Base-by-base conservation (phyloP, 2,113 vertebrate genomes). In the Carassius carassius region DNA sequence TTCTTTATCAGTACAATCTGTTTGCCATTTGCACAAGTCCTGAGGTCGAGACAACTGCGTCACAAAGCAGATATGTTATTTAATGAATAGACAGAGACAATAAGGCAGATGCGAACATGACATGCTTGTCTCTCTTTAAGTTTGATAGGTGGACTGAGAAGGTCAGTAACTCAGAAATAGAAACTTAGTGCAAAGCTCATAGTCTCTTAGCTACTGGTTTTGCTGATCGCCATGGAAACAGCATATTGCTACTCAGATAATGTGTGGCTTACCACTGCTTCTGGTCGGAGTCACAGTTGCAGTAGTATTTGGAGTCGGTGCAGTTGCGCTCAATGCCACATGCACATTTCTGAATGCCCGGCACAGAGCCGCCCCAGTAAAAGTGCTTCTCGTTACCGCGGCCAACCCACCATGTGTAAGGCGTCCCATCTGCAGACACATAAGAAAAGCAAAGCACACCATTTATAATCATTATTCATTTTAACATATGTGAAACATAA, bases 301-400 rank as follows among this genome's bases (percentile, higher is more conserved):
- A 99, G 93, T 96, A 95, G 72, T 96, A 97, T 81, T 94, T 97
- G 86, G 96, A 94, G 78, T 99, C 97, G 0, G 95, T 97, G 91
- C 98, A 99, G 94, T 99, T 99, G 77, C 96, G 95, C 84, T 98
- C 97, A 2, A 99, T 98, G 76, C 98, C 97, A 0, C 98, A 99
- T 87, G 97, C 95, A 12, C 98, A 99, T 86, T 99, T 99, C 83
- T 99, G 97, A 86, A 99, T 96, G 9, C 98, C 98, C 0, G 97
- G 98, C 12, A 94, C 95, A 0, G 98, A 99, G 75, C 98, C 97
- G 0, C 98, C 98, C 98, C 98, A 99, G 80, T 99, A 99, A 91
- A 97, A 97, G 88, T 99, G 97, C 92, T 99, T 99, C 94, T 99
- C 98, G 1, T 96, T 98, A 91, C 95, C 96, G 87, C 95, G 96